Conservation (phyloP, 1,140 invertebrate genomes). For the Anagrus nilaparvatae region DNA sequence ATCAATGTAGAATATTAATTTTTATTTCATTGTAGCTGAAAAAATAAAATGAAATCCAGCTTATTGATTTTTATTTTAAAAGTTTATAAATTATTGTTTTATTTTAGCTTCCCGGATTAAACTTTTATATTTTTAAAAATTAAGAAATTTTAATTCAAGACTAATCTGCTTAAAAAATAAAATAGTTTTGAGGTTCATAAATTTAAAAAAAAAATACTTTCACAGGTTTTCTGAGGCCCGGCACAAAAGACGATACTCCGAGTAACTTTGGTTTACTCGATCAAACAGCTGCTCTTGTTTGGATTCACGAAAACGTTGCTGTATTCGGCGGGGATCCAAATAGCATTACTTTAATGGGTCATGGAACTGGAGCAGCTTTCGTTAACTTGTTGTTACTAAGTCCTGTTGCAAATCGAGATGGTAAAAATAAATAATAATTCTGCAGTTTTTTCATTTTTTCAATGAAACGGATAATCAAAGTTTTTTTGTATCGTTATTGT, state of each 20-base stretch:
- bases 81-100: too few species aligned
- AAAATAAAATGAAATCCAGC: neutral
- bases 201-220: too few species aligned
- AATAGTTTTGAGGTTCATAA: too few species aligned
- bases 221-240: slow-evolving; percentile 70
- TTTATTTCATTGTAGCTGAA: neutral
- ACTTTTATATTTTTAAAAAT: too few species aligned
- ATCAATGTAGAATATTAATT: neutral
- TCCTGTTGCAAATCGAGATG: slow-evolving; percentile 55
- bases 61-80: slow-evolving; percentile 3
- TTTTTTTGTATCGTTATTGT: too few species aligned
- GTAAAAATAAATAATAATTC: slow-evolving; percentile 30
- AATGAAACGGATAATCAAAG: slow-evolving; percentile 1
- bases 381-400: slow-evolving; percentile 83
- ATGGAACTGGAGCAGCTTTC: slow-evolving; percentile 87
- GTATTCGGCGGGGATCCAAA: slow-evolving; percentile 78
- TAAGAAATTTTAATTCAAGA: too few species aligned
- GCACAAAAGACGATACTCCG: slow-evolving; percentile 54
- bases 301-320: slow-evolving; percentile 77
- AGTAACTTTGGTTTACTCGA: slow-evolving; percentile 85
- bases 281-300: slow-evolving; percentile 76
- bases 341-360: slow-evolving; percentile 82
- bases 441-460: too few species aligned
- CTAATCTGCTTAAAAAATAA: too few species aligned
- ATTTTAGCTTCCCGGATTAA: too few species aligned